Conservation (phyloP, 1,140 invertebrate genomes). For the Drosophila sucinea region DNA sequence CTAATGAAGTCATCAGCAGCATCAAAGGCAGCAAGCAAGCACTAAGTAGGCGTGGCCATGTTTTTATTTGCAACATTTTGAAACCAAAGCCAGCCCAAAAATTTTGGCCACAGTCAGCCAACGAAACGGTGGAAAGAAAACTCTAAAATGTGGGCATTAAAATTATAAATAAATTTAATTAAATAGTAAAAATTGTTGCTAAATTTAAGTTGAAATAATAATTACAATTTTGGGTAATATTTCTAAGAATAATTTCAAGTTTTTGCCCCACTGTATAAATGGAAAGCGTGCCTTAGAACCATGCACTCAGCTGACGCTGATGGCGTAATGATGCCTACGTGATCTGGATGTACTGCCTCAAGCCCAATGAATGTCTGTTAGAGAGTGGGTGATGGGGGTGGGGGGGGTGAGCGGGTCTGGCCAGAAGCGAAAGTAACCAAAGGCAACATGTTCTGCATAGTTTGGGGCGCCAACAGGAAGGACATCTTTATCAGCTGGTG, state of each 20-base stretch:
- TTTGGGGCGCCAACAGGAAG: slow-evolving; percentile 62
- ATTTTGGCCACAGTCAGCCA: slow-evolving; percentile 18
- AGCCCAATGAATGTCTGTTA: slow-evolving; percentile 51
- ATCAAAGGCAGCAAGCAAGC: slow-evolving; percentile 53
- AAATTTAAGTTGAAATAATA: neutral
- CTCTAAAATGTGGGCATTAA: neutral
- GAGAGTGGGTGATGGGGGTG: slow-evolving; percentile 23
- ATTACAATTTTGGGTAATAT: neutral
- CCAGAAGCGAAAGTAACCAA: slow-evolving; percentile 69
- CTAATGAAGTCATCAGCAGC: slow-evolving; percentile 78
- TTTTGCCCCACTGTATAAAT: slow-evolving; percentile 29
- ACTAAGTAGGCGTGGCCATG: slow-evolving; percentile 39
- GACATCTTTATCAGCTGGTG: slow-evolving; percentile 74
- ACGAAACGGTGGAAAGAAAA: neutral
- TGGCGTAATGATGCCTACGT: slow-evolving; percentile 79
- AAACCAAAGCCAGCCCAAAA: slow-evolving; percentile 13
- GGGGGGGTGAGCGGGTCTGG: neutral
- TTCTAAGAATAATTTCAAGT: neutral
- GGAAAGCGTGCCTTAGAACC: slow-evolving; percentile 4
- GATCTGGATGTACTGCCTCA: slow-evolving; percentile 57
- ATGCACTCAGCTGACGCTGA: slow-evolving; percentile 57
- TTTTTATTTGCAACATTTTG: slow-evolving; percentile 74
- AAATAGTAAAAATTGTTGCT: neutral
- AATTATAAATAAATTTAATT: slow-evolving; percentile 12
- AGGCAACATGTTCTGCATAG: slow-evolving; percentile 64